phyloP scores from a whole-genome alignment of 2,888 invertebrate species.

The Erebia ligea region DNA sequence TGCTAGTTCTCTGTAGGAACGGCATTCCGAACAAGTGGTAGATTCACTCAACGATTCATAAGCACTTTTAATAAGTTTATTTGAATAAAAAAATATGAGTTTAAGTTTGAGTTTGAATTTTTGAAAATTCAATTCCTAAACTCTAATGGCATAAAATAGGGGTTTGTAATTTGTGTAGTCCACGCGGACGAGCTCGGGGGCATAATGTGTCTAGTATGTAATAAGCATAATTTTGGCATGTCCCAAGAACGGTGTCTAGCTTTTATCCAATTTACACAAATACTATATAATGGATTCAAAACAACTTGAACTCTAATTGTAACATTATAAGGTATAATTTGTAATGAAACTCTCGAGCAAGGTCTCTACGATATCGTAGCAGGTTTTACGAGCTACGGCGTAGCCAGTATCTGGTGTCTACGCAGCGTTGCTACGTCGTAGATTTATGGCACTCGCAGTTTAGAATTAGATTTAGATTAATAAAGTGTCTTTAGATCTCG shows the following conservation, averaged over 20 bases:
- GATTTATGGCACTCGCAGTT: conserved; percentile 17
- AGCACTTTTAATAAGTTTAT: no score
- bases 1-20: no score
- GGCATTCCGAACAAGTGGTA: no score
- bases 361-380: conserved; percentile 12
- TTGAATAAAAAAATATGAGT: no score
- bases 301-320: background rate
- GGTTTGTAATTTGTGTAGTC: no score
- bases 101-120: no score
- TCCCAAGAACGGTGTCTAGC: background rate
- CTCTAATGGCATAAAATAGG: no score
- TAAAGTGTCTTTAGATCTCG: no score
- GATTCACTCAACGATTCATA: no score
- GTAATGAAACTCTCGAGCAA: background rate
- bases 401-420: conserved; percentile 21
- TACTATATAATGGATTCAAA: background rate
- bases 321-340: background rate
- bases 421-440: conserved; percentile 34
- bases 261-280: background rate
- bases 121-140: no score
- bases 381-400: conserved; percentile 39
- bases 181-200: no score
- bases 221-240: background rate
- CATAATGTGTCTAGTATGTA: no score
- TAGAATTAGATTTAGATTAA: background rate